A percentile compares a stretch with the other conserved stretches of the same genome.
These are phyloP conservation scores for Shargacucullia verbasci DNA, from an alignment of 2,888 invertebrate genomes.

Conservation along the genomic window DNA sequence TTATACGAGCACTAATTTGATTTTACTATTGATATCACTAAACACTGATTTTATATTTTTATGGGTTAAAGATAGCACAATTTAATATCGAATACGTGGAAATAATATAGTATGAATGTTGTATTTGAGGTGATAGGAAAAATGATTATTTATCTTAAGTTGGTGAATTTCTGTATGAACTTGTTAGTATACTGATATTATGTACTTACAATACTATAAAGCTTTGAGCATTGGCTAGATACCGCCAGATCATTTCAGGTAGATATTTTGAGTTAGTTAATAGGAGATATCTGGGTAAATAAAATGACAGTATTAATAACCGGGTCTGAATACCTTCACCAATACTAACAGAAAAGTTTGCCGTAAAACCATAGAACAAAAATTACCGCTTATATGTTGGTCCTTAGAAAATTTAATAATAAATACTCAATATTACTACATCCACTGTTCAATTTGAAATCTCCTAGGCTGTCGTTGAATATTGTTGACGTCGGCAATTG, in stretches of 20 bases:
- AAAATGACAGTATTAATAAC: constrained; percentile 27
- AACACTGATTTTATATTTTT: constrained; percentile 28
- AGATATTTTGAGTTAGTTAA: constrained; percentile 21
- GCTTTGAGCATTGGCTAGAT: constrained; percentile 17
- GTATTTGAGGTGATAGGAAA: constrained; percentile 8
- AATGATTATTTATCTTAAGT: neutral
- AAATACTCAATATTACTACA: no score
- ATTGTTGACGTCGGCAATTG: no score
- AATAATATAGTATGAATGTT: constrained; percentile 6
- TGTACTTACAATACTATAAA: constrained; percentile 41
- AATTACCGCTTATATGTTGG: constrained; percentile 27
- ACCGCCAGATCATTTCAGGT: constrained; percentile 24
- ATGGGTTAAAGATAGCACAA: constrained; percentile 12
- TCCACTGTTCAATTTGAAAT: no score
- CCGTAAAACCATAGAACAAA: neutral
- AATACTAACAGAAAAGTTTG: neutral
- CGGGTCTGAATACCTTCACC: neutral
- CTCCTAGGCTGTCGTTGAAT: no score
- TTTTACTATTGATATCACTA: constrained; percentile 37
- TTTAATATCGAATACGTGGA: constrained; percentile 18
- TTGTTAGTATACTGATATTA: constrained; percentile 1
- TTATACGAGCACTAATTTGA: constrained; percentile 30
- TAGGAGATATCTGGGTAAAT: constrained; percentile 27
- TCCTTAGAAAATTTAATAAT: neutral
- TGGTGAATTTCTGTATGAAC: neutral